Conservation (phyloP, 2,888 invertebrate genomes). For the Conops quadrifasciatus region DNA sequence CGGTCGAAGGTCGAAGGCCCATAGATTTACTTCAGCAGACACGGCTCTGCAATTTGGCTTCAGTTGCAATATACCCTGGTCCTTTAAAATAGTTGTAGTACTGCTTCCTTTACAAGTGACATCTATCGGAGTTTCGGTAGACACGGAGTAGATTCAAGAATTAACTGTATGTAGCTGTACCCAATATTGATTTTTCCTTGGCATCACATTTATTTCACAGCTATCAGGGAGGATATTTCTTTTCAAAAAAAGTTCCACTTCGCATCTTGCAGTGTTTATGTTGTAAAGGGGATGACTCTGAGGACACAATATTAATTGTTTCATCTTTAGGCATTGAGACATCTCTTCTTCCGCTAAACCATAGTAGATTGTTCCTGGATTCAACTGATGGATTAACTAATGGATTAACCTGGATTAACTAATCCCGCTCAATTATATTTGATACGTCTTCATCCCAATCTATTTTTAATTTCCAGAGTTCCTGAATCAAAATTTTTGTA, state of each 20-base stretch:
- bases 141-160: conserved; percentile 9
- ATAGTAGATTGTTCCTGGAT: conserved; percentile 10
- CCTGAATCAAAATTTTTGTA: conserved; percentile 27
- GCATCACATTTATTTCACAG: conserved; percentile 10
- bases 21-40: not conserved
- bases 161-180: not conserved
- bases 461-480: conserved; percentile 26
- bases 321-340: not conserved
- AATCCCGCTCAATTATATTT: conserved; percentile 3
- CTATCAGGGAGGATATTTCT: not conserved
- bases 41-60: not conserved
- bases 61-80: conserved; percentile 2
- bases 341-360: conserved; percentile 1
- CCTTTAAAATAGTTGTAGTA: conserved; percentile 7
- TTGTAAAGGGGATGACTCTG: not conserved
- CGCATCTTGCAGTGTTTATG: conserved; percentile 3
- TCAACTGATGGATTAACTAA: conserved; percentile 36
- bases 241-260: conserved; percentile 8
- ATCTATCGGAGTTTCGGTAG: not conserved
- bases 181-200: not conserved
- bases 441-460: conserved; percentile 13
- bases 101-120: not conserved
- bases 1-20: conserved; percentile 12
- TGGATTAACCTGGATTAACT: conserved; percentile 28
- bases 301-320: conserved; percentile 1